Base-by-base conservation (phyloP, 2,113 vertebrate genomes). In the Halcyon senegalensis region DNA sequence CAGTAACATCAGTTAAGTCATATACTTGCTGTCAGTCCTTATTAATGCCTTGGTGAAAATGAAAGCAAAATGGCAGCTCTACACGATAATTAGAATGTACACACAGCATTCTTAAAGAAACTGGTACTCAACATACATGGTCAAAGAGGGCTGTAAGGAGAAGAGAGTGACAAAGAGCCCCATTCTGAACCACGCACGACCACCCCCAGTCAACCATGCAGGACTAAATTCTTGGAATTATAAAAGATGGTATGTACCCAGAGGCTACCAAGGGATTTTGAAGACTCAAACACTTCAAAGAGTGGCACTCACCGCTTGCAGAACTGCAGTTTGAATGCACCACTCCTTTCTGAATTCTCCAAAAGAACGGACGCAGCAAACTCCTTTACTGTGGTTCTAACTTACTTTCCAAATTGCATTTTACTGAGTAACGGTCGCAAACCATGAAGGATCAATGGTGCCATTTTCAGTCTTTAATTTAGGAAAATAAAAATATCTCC, bases 71-170 rank as follows among this genome's bases (percentile, higher is more conserved):
- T 9, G 12, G 28, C 58, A 79, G n/a, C 39, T 15, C n/a, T 39
- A 27, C 35, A 68, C 19, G 48, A 12, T 17, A 48, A 11, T 13
- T 35, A 62, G 19, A 79, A 81, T 37, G 37, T 10, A 25, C 21
- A 33, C 50, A 60, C 10, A 43, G 3, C 0, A 0, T 23, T 81
- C 43, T 33, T 21, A 48, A 9, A 80, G 62, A 39, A 84, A 78
- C 1, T 13, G 73, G 4, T 14, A 14, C 8, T 51, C 48, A 21
- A 59, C 21, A n/a, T 10, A 12, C 13, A 9, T 0, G 0, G 31
- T 18, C 53, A 64, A 68, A 58, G 31, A 51, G 46, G 7, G 4
- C 1, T 15, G 11, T 15, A 73, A 43, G 51, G 31, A 87, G 18
- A 82, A 20, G 44, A 84, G 39, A 31, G 9, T 7, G 20, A 33